phyloP scores from a whole-genome alignment of 1,140 invertebrate species.

The Steinernema feltiae region DNA sequence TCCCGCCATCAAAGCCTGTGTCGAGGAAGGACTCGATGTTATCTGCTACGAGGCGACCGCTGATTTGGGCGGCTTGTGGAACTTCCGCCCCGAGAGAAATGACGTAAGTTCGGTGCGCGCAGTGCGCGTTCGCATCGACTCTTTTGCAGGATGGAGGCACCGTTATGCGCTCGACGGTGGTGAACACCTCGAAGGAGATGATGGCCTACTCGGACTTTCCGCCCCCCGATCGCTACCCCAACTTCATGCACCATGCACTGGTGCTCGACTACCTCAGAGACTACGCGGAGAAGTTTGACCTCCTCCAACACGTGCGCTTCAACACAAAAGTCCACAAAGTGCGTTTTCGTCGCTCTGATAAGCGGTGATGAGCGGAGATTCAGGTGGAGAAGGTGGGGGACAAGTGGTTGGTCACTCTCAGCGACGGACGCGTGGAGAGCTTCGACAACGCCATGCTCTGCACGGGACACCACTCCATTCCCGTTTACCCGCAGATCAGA shows the following conservation, averaged over 20 bases:
- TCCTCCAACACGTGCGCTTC: constrained; percentile 56
- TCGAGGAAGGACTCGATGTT: constrained; percentile 60
- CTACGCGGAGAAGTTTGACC: constrained; percentile 59
- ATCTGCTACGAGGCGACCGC: constrained; percentile 62
- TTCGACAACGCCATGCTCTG: constrained; percentile 59
- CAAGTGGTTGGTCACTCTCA: constrained; percentile 37
- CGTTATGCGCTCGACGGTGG: constrained; percentile 60
- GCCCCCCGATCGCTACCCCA: constrained; percentile 60
- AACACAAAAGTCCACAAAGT: constrained; percentile 55
- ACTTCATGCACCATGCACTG: constrained; percentile 61
- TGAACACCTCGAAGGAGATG: constrained; percentile 63
- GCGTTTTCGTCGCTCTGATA: constrained; percentile 24
- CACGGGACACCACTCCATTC: constrained; percentile 60
- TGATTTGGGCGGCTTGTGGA: constrained; percentile 63
- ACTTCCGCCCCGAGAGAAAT: constrained; percentile 58
- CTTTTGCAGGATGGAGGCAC: constrained; percentile 54
- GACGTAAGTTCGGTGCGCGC: not conserved
- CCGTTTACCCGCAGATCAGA: constrained; percentile 55
- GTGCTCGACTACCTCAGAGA: constrained; percentile 59
- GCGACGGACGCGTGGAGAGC: constrained; percentile 32
- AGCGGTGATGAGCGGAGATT: constrained; percentile 24
- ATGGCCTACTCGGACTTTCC: constrained; percentile 63
- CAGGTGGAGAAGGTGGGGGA: constrained; percentile 15
- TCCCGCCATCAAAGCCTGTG: constrained; percentile 60
- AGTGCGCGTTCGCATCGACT: not conserved